Conservation (phyloP, 2,888 invertebrate species). For the Latrodectus elegans region DNA sequence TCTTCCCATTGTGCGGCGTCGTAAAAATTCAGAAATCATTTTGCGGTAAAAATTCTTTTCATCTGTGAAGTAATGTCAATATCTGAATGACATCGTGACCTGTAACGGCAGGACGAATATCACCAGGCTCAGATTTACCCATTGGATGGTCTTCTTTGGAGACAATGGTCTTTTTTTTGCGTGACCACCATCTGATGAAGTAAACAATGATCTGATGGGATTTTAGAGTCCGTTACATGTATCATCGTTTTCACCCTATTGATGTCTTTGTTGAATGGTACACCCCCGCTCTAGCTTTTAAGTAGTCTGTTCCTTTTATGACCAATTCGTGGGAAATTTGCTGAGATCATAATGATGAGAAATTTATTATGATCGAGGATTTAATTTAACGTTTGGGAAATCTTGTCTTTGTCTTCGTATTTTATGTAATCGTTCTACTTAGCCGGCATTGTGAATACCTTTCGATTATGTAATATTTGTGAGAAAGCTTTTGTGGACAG, state of each 20-base stretch:
- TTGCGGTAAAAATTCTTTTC: background rate
- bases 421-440: background rate
- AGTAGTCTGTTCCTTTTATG: background rate
- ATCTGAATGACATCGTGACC: conserved; percentile 52
- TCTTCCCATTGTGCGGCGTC: conserved; percentile 32
- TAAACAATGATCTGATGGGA: conserved; percentile 43
- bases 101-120: conserved; percentile 36
- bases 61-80: conserved; percentile 34
- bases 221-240: conserved; percentile 10
- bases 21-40: conserved; percentile 45
- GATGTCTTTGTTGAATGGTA: conserved; percentile 20
- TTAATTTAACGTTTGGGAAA: background rate
- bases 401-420: background rate
- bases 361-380: background rate
- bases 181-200: conserved; percentile 49
- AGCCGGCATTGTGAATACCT: too few relatives aligned
- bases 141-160: background rate
- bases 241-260: conserved; percentile 10
- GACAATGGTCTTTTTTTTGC: conserved; percentile 46
- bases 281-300: conserved; percentile 37
- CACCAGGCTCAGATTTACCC: conserved; percentile 28
- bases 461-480: too few relatives aligned
- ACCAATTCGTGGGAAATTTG: conserved; percentile 28
- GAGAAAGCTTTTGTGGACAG: too few relatives aligned
- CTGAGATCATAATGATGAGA: background rate